Percentiles rank a stretch among this genome's conserved stretches.
These are phyloP conservation scores for Megaceryle torquata DNA, from an alignment of 2,113 vertebrate species.

Conservation along the genomic window DNA sequence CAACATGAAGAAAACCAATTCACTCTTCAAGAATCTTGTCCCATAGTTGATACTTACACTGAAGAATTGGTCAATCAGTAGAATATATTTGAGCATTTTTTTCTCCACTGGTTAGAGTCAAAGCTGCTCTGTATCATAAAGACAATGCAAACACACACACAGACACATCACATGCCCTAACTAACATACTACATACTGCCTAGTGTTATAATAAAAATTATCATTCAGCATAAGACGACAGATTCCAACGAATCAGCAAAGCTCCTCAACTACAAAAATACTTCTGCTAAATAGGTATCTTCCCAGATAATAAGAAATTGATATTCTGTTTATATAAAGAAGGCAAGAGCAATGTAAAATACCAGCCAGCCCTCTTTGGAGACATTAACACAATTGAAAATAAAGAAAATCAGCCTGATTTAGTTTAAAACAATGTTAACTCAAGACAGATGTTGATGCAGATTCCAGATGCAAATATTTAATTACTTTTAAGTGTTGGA, in stretches of 20 bases:
- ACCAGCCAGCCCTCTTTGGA: not conserved
- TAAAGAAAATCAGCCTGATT: not conserved
- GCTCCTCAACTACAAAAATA: not conserved
- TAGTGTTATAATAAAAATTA: not conserved
- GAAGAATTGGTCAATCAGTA: not conserved
- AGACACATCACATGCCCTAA: not conserved
- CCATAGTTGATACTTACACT: not conserved
- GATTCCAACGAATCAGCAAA: not conserved
- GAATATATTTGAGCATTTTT: not conserved
- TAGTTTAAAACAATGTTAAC: not conserved
- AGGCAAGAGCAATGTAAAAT: not conserved
- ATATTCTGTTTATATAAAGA: not conserved
- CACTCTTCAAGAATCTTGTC: not conserved
- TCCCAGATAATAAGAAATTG: not conserved
- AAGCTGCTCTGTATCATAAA: not conserved
- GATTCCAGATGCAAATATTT: not conserved
- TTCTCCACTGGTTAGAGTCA: not conserved
- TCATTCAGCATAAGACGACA: not conserved
- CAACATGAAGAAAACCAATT: not conserved
- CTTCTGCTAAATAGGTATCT: not conserved
- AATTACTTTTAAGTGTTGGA: not conserved
- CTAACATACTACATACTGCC: not conserved
- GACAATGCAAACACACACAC: not conserved
- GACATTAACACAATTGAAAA: not conserved
- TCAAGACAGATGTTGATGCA: not conserved